Percentiles rank a stretch among this genome's conserved stretches.
These are phyloP conservation scores for Diorhabda elongata DNA, from an alignment of 1,140 invertebrate genomes.

Conservation along the genomic window DNA sequence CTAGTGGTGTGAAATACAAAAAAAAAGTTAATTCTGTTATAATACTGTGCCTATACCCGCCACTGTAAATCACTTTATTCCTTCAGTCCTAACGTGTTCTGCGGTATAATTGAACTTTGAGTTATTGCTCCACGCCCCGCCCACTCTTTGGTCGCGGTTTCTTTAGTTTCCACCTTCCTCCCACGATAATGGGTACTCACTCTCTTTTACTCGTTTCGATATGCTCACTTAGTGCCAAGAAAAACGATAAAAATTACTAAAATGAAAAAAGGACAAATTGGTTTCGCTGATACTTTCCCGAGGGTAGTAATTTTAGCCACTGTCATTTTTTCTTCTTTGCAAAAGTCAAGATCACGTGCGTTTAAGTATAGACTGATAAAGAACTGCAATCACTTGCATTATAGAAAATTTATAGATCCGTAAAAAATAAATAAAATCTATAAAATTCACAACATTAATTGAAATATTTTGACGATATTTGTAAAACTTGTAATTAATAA, in stretches of 20 bases:
- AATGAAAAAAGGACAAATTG: background rate
- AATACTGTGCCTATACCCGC: constrained; percentile 5
- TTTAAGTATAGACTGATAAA: background rate
- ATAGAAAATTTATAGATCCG: too few species aligned
- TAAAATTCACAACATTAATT: too few species aligned
- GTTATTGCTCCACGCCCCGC: constrained; percentile 33
- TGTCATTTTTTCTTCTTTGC: background rate
- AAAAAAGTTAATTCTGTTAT: background rate
- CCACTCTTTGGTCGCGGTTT: constrained; percentile 26
- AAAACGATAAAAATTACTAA: constrained; percentile 1
- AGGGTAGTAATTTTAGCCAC: constrained; percentile 2
- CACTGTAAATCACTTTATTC: constrained; percentile 13
- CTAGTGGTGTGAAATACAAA: background rate
- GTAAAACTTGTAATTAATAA: too few species aligned
- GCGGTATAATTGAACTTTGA: constrained; percentile 40
- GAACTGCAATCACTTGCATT: too few species aligned
- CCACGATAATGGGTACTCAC: constrained; percentile 27
- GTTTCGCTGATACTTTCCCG: background rate
- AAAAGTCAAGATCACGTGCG: background rate
- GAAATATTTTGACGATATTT: too few species aligned
- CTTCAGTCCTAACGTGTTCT: constrained; percentile 20
- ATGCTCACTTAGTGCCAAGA: constrained; percentile 11
- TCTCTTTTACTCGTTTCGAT: constrained; percentile 7
- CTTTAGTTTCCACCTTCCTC: constrained; percentile 32
- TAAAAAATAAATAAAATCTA: too few species aligned